Evolutionary conservation across 2,888 invertebrate species (phyloP).

Genomic region (Phrixothrix hirtus): DNA sequence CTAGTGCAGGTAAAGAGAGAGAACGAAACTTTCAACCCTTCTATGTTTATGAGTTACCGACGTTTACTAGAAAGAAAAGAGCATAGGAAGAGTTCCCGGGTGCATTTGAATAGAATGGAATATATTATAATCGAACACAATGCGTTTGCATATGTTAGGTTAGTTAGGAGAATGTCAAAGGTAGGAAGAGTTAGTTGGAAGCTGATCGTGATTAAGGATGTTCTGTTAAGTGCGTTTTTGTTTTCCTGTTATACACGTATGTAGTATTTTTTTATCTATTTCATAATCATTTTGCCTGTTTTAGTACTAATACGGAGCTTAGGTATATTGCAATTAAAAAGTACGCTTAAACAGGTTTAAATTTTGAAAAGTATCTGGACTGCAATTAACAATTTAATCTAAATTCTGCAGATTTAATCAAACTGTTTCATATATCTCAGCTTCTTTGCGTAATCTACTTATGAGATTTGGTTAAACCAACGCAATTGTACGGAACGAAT

Average conservation of each 20-base stretch:
- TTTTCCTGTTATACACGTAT: background rate
- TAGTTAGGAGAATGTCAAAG: slow-evolving; percentile 42
- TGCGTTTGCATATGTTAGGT: slow-evolving; percentile 49
- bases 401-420: too few relatives aligned
- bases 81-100: slow-evolving; percentile 51
- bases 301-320: too few relatives aligned
- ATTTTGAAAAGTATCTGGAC: too few relatives aligned
- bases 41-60: slow-evolving; percentile 21
- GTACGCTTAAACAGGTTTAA: too few relatives aligned
- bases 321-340: too few relatives aligned
- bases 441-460: too few relatives aligned
- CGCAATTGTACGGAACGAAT: too few relatives aligned
- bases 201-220: slow-evolving; percentile 27
- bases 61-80: slow-evolving; percentile 44
- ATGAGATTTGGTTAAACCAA: too few relatives aligned
- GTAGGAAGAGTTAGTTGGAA: slow-evolving; percentile 33
- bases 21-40: slow-evolving; percentile 34
- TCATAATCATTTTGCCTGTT: too few relatives aligned
- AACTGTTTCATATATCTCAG: too few relatives aligned
- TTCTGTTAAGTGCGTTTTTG: slow-evolving; percentile 3
- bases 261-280: too few relatives aligned
- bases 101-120: slow-evolving; percentile 49
- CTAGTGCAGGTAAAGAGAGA: slow-evolving; percentile 41
- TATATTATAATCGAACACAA: slow-evolving; percentile 49
- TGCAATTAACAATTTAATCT: too few relatives aligned